Evolutionary conservation across 1,140 invertebrate genomes (phyloP), one percentile per base, ranked within the genome.

Genomic region (Drosophila suzukii): DNA sequence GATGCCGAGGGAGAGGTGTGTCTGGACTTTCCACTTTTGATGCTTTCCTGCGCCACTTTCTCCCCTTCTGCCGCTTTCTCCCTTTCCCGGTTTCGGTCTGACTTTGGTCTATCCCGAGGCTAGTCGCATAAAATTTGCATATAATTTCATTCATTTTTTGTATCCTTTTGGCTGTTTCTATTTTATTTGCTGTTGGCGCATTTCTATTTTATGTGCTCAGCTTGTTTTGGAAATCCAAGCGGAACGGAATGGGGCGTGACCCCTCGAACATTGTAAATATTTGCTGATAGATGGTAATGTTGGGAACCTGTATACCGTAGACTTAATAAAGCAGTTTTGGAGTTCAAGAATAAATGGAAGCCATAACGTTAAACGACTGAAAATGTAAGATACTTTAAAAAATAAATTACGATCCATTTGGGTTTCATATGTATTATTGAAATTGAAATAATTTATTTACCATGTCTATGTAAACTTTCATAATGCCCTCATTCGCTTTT

Each of bases 61-160:
- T 20, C 32, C 58, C 49, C 43, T 6, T 12, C 30, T 34, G 46
- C 46, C 10, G 11, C 7, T 7, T 11, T 32, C 24, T 30, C 17
- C 34, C 49, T 7, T 67, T 15, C 17, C 61, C 20, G 12, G 50
- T 11, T 56, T 59, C 17, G n/a, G 67, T 71, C 65, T 71, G 68
- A 71, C 43, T 75, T 59, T 49, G 55, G 65, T 60, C 55, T 70
- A 75, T 65, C 68, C 73, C 79, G 60, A 73, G 83, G 83, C 79
- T 71, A 67, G 59, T 32, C 73, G 82, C 71, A 90, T 91, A 84
- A 80, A 91, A 91, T 91, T 91, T 91, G 88, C 88, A 91, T 91
- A 91, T 91, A 76, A 91, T 91, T 91, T 91, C 67, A 70, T 80
- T 74, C 61, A 74, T 66, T 58, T 72, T 86, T 65, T 61, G 62